These are phyloP conservation scores for Electrona antarctica DNA, from an alignment of 2,113 vertebrate genomes.

Conservation along the genomic window DNA sequence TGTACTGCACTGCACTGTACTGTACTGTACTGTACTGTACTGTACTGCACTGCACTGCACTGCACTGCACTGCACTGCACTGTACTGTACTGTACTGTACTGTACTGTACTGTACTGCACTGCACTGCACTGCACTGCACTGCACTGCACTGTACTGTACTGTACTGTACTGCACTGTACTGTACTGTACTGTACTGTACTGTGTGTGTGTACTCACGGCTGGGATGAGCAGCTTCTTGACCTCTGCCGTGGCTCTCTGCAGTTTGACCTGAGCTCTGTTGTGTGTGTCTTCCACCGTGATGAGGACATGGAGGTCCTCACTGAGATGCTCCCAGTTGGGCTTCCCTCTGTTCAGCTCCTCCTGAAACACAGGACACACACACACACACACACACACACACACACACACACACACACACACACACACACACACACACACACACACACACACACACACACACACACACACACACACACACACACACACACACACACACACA, in stretches of 20 bases:
- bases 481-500: no score
- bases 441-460: conserved; percentile 27
- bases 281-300: conserved; percentile 96
- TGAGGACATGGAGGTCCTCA: conserved; percentile 95
- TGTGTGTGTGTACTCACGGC: conserved; percentile 84
- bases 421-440: conserved; percentile 6
- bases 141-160: no score
- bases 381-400: conserved; percentile 4
- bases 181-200: no score
- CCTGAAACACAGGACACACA: conserved; percentile 75
- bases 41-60: no score
- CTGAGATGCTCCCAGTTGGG: conserved; percentile 98
- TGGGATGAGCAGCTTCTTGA: conserved; percentile 93
- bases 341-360: conserved; percentile 96
- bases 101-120: no score
- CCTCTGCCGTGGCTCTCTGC: conserved; percentile 93
- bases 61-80: no score
- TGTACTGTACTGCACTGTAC: no score
- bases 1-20: no score
- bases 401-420: conserved; percentile 11
- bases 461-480: not conserved
- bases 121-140: no score
- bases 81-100: no score
- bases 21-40: no score
- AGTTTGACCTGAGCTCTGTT: conserved; percentile 96